These are phyloP conservation scores for Beroe ovata DNA, from an alignment of 37 sponge, comb jelly and placozoan species.

Conservation along the genomic window DNA sequence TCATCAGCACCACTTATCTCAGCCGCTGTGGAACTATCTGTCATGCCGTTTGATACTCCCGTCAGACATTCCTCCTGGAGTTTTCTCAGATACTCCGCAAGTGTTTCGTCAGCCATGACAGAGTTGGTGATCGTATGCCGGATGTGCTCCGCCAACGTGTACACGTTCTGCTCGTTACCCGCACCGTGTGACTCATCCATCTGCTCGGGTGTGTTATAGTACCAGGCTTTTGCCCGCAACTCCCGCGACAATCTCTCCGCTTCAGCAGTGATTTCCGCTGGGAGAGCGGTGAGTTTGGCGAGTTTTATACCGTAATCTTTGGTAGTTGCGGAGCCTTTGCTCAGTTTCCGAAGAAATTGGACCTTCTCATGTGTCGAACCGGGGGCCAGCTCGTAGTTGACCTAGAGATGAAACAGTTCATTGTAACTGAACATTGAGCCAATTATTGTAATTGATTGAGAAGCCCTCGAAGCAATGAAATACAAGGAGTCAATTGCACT, in stretches of 20 bases:
- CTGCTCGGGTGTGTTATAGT: not conserved
- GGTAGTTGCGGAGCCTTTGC: slow-evolving; percentile 1
- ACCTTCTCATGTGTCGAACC: slow-evolving; percentile 29
- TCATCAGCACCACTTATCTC: not conserved
- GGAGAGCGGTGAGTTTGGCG: slow-evolving; percentile 58
- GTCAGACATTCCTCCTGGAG: not conserved
- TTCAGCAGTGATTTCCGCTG: not conserved
- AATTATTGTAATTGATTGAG: too few species aligned
- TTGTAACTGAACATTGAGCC: too few species aligned
- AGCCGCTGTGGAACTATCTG: not conserved
- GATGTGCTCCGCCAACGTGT: slow-evolving; percentile 6
- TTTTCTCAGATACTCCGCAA: not conserved
- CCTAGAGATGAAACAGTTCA: not conserved
- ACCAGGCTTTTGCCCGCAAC: not conserved
- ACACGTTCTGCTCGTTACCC: slow-evolving; percentile 7
- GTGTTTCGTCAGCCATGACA: not conserved
- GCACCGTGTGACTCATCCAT: not conserved
- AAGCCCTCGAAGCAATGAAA: too few species aligned
- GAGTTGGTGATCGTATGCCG: not conserved
- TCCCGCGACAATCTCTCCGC: slow-evolving; percentile 15
- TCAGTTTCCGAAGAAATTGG: slow-evolving; percentile 34
- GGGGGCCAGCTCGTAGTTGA: slow-evolving; percentile 43
- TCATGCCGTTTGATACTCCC: not conserved
- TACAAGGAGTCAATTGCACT: too few species aligned
- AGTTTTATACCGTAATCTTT: slow-evolving; percentile 57